Percentiles rank a stretch among this genome's conserved stretches.
These are phyloP conservation scores for Battus philenor DNA, from an alignment of 1,140 invertebrate genomes.

Conservation along the genomic window DNA sequence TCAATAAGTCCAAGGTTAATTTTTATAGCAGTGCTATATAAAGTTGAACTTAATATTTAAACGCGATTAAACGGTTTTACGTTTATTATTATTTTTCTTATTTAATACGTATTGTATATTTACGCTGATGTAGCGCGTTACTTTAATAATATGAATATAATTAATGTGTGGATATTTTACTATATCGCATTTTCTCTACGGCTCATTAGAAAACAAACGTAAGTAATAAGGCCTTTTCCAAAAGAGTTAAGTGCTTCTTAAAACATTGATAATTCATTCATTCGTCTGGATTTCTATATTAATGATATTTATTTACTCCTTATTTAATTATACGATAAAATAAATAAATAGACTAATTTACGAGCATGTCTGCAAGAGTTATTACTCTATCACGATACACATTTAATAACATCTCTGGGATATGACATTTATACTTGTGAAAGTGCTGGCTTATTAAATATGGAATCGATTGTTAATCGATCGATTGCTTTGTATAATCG, in stretches of 20 bases:
- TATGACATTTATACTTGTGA: conserved; percentile 62
- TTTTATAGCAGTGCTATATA: no score
- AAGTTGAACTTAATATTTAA: no score
- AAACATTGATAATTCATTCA: background rate
- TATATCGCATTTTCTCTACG: background rate
- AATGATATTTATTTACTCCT: background rate
- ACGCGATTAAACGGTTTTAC: no score
- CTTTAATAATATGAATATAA: no score
- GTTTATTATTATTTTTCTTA: no score
- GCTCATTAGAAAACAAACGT: no score
- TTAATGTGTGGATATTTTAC: no score
- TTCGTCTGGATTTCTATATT: background rate
- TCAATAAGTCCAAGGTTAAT: no score
- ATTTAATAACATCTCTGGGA: conserved; percentile 53
- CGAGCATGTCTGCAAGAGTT: background rate
- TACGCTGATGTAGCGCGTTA: no score
- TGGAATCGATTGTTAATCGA: conserved; percentile 51
- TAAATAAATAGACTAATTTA: background rate
- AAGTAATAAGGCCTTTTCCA: no score
- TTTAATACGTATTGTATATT: no score
- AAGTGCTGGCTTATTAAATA: conserved; percentile 51
- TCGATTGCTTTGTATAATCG: conserved; percentile 52
- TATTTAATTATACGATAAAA: background rate
- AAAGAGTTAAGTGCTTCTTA: no score
- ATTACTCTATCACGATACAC: conserved; percentile 43